These are phyloP conservation scores for Pelodiscus sinensis DNA, from an alignment of 2,113 vertebrate species.

Conservation along the genomic window DNA sequence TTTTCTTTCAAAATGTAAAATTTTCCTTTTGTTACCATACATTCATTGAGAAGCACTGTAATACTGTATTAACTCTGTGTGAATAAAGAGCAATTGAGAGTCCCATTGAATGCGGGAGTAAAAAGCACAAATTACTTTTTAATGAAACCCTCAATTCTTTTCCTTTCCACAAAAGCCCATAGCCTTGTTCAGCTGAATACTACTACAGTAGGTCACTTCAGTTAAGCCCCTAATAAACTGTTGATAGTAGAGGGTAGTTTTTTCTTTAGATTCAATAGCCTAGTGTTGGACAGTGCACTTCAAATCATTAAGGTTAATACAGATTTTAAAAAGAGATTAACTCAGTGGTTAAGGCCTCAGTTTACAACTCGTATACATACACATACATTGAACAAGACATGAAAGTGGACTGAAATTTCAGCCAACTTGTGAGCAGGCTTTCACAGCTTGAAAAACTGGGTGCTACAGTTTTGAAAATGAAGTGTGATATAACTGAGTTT, in stretches of 20 bases:
- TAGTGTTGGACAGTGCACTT: slow-evolving; percentile 69
- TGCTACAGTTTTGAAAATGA: neutral
- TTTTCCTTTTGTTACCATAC: slow-evolving; percentile 78
- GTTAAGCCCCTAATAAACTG: slow-evolving; percentile 78
- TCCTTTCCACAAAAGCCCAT: slow-evolving; percentile 67
- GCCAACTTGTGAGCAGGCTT: slow-evolving; percentile 27
- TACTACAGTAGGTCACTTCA: slow-evolving; percentile 76
- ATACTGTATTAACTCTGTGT: slow-evolving; percentile 78
- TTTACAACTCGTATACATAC: slow-evolving; percentile 49
- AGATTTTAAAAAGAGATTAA: slow-evolving; percentile 63
- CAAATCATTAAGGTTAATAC: slow-evolving; percentile 72
- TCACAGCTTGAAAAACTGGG: slow-evolving; percentile 56
- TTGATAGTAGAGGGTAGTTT: slow-evolving; percentile 69
- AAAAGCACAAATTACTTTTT: slow-evolving; percentile 84
- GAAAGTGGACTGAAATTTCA: slow-evolving; percentile 55
- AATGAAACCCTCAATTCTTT: slow-evolving; percentile 81
- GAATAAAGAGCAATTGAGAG: slow-evolving; percentile 81
- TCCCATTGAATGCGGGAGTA: slow-evolving; percentile 75
- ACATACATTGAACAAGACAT: slow-evolving; percentile 10
- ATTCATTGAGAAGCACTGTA: slow-evolving; percentile 80
- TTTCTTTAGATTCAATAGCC: slow-evolving; percentile 64
- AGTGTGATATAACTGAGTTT: neutral
- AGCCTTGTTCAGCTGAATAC: slow-evolving; percentile 71
- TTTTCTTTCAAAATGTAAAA: slow-evolving; percentile 74
- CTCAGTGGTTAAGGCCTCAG: slow-evolving; percentile 45